Base-by-base conservation (phyloP, 2,797 vertebrate genomes). In the Morelia viridis region DNA sequence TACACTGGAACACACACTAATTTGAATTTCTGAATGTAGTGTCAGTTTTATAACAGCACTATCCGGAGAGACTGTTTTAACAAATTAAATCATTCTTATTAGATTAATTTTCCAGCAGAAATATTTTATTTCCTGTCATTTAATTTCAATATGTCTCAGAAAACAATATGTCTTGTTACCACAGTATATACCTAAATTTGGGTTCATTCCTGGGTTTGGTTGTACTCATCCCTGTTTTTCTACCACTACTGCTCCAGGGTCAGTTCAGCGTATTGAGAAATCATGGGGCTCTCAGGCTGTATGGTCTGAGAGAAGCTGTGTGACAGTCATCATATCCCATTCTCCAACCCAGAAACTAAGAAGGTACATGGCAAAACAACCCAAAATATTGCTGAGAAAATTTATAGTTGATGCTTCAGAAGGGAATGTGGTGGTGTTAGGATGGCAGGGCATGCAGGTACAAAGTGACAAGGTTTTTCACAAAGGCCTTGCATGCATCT, bases 81-180 rank as follows among this genome's bases (percentile, higher is more conserved):
- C 58, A 94, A 86, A 93, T 92, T 12, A 0, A 24, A 41, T 13
- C 56, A 93, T 94, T 68, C 17, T 80, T 90, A 2, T 87, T 28
- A 95, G 1, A 12, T 1, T 0, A 28, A 24, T 94, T 92, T 46
- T 60, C 93, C 8, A 2, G 84, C n/a, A 95, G 19, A 87, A 93
- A 90, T 65, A 94, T 28, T 91, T 2, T 50, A 8, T 89, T 95
- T 90, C 12, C 91, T 89, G 0, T 68, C 41, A 89, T 2, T 0
- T 87, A 76, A n/a, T 64, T 89, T 89, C 92, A 41, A 3, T 41
- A 41, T 41, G 41, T 41, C 85, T 80, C 56, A 92, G 50, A 41
- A 41, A 41, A 28, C 50, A 17, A 3, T 50, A 89, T 87, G 83
- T 93, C 53, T 61, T 10, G 24, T 80, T 46, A 80, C 9, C 19